A percentile compares a stretch with the other conserved stretches of the same genome.
Conservation (phyloP, 2,113 vertebrate species). For the Pseudorectes ferrugineus region DNA sequence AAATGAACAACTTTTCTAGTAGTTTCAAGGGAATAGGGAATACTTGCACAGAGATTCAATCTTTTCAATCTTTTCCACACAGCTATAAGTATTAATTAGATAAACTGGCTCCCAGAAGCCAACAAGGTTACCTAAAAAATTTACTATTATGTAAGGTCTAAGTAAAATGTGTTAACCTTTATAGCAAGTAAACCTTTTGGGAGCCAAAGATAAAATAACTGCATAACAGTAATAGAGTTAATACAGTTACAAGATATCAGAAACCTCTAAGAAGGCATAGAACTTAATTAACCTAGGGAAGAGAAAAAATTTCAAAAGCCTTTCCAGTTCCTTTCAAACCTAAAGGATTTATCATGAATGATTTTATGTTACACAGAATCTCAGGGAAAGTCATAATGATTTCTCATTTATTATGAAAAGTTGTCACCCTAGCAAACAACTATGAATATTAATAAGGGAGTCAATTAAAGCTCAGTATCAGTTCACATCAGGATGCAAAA, state of each 20-base stretch:
- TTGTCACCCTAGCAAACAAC: not conserved
- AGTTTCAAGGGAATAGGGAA: not conserved
- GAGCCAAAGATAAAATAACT: not conserved
- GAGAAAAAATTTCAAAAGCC: not conserved
- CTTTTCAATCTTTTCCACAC: not conserved
- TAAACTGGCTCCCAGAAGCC: not conserved
- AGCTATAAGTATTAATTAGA: not conserved
- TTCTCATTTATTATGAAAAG: not conserved
- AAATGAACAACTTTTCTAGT: not conserved
- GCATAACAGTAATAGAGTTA: not conserved
- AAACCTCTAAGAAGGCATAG: not conserved
- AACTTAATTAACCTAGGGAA: not conserved
- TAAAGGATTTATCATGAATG: not conserved
- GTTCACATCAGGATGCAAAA: not conserved
- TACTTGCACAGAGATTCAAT: not conserved
- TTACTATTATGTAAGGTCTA: not conserved
- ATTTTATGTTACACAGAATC: not conserved
- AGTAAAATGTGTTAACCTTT: not conserved
- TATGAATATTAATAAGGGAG: not conserved
- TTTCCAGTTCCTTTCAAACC: not conserved
- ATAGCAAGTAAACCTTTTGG: not conserved
- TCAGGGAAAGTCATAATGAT: not conserved
- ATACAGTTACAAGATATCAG: not conserved
- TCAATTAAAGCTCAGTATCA: not conserved
- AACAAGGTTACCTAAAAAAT: not conserved